Evolutionary conservation across 2,888 invertebrate genomes (phyloP), one percentile per base, ranked within the genome.

Genomic region (Clitarchus hookeri): DNA sequence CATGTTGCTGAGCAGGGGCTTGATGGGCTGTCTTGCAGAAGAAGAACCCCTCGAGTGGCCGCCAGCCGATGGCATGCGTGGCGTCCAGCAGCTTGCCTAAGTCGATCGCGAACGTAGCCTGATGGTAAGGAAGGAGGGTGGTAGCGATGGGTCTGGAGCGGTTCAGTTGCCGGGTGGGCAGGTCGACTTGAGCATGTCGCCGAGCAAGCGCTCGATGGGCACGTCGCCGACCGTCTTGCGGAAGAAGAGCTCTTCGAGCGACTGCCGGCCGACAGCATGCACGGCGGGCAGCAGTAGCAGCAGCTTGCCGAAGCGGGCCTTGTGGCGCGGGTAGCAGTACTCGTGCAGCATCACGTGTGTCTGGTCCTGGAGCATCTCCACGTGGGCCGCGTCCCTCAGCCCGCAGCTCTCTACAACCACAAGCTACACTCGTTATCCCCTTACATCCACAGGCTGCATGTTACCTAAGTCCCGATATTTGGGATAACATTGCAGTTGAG

Each of bases 11-110:
- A 96, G 91, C 79, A 96, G 91, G 89, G 95, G 92, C 89, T 96
- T 95, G 65, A 96, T 95, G 25, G 95, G 94, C 94, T 0, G 96
- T 96, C 88, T 95, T 95, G 87, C 95, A 94, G 92, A 98, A 97
- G 87, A 97, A 94, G 23, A 97, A 91, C 88, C 96, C 95, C 89
- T 94, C 94, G 0, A 95, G 91, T 8, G 93, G 93, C 36, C 91
- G 90, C 0, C 93, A 92, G 87, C 92, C 92, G 80, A 94, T 91
- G 23, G 91, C 92, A 86, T 91, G 94, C 48, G 94, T 93, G 27
- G 94, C 93, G 0, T 97, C 96, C 85, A 97, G 92, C 88, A 97
- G 91, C 88, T 95, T 95, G 0, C 96, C 96, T 88, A 97, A 95
- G 53, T 53, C 8, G 53, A 53, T 23, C 83, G 92, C 86, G 90